Conservation (phyloP, 2,113 vertebrate genomes). For the Zingel zingel region DNA sequence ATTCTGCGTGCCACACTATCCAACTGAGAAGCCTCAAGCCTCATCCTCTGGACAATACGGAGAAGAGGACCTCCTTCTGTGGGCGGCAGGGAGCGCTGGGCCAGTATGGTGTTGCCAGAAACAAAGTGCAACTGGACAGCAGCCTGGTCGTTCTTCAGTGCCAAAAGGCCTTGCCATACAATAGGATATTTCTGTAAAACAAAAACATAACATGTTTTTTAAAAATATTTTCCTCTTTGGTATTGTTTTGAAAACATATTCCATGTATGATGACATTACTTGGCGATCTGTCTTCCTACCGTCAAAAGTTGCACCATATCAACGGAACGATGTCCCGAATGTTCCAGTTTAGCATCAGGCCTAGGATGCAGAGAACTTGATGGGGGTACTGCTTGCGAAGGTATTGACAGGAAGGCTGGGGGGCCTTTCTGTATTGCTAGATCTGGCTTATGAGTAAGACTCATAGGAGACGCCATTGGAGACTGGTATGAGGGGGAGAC, state of each 20-base stretch:
- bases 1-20: constrained; percentile 96
- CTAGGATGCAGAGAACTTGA: constrained; percentile 79
- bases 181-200: constrained; percentile 94
- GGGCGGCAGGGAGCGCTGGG: constrained; percentile 94
- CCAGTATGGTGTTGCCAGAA: constrained; percentile 94
- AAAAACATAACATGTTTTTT: not conserved
- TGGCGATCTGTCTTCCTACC: constrained; percentile 77
- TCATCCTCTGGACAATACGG: constrained; percentile 97
- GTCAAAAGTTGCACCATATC: constrained; percentile 97
- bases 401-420: constrained; percentile 83
- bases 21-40: constrained; percentile 94
- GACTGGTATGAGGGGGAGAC: constrained; percentile 92
- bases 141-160: constrained; percentile 96
- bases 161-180: constrained; percentile 97
- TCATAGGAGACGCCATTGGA: constrained; percentile 83
- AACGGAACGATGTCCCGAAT: constrained; percentile 88
- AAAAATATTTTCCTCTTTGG: not conserved
- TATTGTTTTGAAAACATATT: constrained; percentile 18
- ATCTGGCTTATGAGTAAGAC: constrained; percentile 90
- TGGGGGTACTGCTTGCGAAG: constrained; percentile 68
- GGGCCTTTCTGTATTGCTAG: constrained; percentile 85
- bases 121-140: constrained; percentile 98
- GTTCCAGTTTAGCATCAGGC: constrained; percentile 88
- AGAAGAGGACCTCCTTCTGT: constrained; percentile 93
- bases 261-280: not conserved